Base-by-base conservation (phyloP, 2,888 invertebrate species). In the Eupithecia insigniata region DNA sequence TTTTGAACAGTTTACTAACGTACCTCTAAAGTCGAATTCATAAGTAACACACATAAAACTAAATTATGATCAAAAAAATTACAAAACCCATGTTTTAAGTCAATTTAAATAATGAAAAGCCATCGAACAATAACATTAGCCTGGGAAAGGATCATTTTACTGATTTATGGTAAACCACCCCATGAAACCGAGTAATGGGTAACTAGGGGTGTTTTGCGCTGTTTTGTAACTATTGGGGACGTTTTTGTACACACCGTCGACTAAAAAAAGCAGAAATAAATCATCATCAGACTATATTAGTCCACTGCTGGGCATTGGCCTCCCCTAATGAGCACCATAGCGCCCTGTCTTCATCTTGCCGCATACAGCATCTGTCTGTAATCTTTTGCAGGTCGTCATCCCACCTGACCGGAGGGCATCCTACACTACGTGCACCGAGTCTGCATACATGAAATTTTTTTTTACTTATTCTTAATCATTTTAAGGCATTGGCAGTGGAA, bases 81-180 rank as follows among this genome's bases (percentile, higher is more conserved):
- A 64, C 36, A 26, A 22, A 82, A 26, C 64, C 36, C 36, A 64
- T 36, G 36, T 64, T 64, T 64, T 22, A 32, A 64, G 26, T 2
- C 22, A 26, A 32, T 64, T 36, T 34, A 81, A 66, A 76, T 79
- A 85, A 85, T 83, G 83, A 85, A 64, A 36, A 64, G 64, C 64
- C 36, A 64, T 34, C 26, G 86, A 86, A 83, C 79, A 82, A 85
- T 83, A 79, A 83, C 85, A 85, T 81, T 81, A 82, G 82, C 81
- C 36, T 81, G 80, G 72, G 81, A 81, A 85, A 85, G 87, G 87
- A 88, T 90, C 83, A 76, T 79, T 75, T 61, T 26, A 71, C 84
- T 89, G 88, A 89, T 89, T 89, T 89, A 89, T 89, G 77, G 78
- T 83, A 74, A 81, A 83, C 78, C 83, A 82, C 86, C 89, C 87